A percentile compares a stretch with the other conserved stretches of the same genome.
These are phyloP conservation scores for Merodon equestris DNA, from an alignment of 2,888 invertebrate genomes.

Conservation along the genomic window DNA sequence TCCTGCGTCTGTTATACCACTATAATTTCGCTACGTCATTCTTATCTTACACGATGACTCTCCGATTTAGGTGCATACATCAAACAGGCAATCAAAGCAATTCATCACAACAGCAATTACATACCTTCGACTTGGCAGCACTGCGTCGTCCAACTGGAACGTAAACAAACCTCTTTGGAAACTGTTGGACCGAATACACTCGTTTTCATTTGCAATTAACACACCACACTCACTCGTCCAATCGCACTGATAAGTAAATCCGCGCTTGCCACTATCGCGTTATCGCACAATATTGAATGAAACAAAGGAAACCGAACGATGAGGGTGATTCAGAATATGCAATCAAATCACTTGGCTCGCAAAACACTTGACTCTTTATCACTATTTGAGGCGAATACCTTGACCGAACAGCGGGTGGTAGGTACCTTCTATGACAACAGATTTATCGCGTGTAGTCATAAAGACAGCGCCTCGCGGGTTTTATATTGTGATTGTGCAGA, in stretches of 20 bases:
- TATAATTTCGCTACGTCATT: too few relatives aligned
- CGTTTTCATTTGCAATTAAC: constrained; percentile 35
- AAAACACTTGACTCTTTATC: neutral
- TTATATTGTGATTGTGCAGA: neutral
- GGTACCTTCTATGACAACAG: neutral
- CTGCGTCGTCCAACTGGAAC: constrained; percentile 39
- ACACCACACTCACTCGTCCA: neutral
- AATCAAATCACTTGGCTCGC: neutral
- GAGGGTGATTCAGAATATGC: too few relatives aligned
- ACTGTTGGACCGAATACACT: constrained; percentile 27
- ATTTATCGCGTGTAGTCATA: neutral
- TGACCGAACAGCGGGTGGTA: too few relatives aligned
- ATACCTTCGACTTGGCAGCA: constrained; percentile 38
- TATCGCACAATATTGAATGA: too few relatives aligned
- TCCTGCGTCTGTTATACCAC: too few relatives aligned
- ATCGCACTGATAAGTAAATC: constrained; percentile 13
- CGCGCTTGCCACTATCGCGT: too few relatives aligned
- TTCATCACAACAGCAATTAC: too few relatives aligned
- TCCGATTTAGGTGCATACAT: too few relatives aligned
- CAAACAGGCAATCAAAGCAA: too few relatives aligned
- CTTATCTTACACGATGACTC: too few relatives aligned
- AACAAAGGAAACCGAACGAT: too few relatives aligned
- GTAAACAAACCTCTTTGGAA: constrained; percentile 54
- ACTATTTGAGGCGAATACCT: too few relatives aligned
- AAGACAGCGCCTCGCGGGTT: neutral